Evolutionary conservation across 2,888 invertebrate species (phyloP).

Genomic region (Cantharis rufa): DNA sequence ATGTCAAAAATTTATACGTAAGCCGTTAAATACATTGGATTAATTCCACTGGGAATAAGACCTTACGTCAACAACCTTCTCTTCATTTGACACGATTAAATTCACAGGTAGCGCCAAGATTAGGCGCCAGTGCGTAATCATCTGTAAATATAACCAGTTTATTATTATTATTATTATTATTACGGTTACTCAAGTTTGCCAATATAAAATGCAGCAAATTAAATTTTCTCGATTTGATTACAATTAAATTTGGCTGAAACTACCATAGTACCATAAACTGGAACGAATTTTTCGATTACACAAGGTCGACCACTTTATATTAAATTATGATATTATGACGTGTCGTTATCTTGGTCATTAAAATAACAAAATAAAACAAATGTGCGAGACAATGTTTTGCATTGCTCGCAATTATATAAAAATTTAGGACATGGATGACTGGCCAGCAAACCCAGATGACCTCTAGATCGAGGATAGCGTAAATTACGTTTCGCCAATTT

Average conservation of each 20-base stretch:
- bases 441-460: not conserved
- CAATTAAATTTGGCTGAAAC: not conserved
- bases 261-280: not conserved
- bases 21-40: not conserved
- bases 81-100: not conserved
- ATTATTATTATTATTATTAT: not conserved
- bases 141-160: not conserved
- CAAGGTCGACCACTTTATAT: not conserved
- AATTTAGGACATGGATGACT: not conserved
- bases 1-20: not conserved
- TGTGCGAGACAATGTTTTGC: not conserved
- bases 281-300: not conserved
- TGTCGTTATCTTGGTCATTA: not conserved
- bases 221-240: too few relatives aligned
- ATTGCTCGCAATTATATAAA: not conserved
- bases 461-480: not conserved
- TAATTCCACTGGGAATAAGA: not conserved
- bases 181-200: not conserved
- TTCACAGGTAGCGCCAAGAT: not conserved
- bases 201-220: not conserved
- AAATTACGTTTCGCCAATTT: not conserved
- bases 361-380: not conserved
- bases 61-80: not conserved
- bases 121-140: slow-evolving; percentile 1
- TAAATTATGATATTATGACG: not conserved